Conservation (phyloP, 2,113 vertebrate genomes). For the Megaceryle maxima region DNA sequence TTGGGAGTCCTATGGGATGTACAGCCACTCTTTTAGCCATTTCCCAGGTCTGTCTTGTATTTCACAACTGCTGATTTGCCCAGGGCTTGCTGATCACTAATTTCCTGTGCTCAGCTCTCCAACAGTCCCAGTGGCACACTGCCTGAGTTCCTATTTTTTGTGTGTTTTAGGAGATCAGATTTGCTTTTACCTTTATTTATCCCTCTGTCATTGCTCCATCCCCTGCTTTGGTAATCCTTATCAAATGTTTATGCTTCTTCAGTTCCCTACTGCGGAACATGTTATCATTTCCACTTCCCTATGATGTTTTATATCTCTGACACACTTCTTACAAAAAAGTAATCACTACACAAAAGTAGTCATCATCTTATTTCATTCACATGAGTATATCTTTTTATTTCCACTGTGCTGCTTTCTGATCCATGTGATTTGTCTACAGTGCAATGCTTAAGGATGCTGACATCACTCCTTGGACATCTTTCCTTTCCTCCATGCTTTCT, state of each 20-base stretch:
- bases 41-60: background rate
- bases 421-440: background rate
- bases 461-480: background rate
- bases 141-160: background rate
- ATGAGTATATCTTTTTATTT: background rate
- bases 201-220: background rate
- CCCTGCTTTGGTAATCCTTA: slow-evolving; percentile 2
- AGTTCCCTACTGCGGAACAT: background rate
- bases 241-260: slow-evolving; percentile 32
- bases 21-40: background rate
- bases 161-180: background rate
- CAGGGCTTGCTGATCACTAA: background rate
- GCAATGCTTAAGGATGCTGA: background rate
- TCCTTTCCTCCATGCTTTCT: background rate
- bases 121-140: background rate
- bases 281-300: background rate
- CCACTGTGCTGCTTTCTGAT: background rate
- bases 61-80: background rate
- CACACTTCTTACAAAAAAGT: background rate
- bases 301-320: background rate
- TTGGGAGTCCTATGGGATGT: background rate
- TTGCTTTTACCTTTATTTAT: slow-evolving; percentile 13
- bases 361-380: background rate
- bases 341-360: background rate
- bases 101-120: background rate